phyloP scores from a whole-genome alignment of 2,113 vertebrate species.

The Athene noctua region DNA sequence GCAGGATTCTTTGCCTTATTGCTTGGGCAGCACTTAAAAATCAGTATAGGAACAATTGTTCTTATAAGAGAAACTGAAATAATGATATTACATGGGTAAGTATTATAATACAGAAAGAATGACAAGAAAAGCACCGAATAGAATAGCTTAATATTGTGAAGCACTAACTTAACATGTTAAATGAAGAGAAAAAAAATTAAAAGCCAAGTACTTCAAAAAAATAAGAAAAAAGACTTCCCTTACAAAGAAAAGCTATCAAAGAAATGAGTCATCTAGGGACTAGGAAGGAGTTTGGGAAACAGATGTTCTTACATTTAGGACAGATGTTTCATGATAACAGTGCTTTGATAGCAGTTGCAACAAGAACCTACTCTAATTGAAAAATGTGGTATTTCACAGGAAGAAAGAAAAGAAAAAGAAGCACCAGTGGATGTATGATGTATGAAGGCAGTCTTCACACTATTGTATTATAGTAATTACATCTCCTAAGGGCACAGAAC shows the following conservation, averaged over 20 bases:
- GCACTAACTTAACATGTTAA: not conserved
- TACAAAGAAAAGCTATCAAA: constrained; percentile 21
- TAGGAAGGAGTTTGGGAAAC: constrained; percentile 40
- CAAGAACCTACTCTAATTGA: constrained; percentile 41
- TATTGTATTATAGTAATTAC: not conserved
- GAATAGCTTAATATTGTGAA: not conserved
- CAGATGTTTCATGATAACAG: constrained; percentile 67
- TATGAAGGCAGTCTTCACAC: not conserved
- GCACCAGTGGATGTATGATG: not conserved
- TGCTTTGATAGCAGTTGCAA: constrained; percentile 35
- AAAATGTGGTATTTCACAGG: constrained; percentile 28
- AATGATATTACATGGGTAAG: not conserved
- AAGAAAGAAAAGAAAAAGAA: not conserved
- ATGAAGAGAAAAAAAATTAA: not conserved
- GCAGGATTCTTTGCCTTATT: not conserved
- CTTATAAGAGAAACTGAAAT: not conserved
- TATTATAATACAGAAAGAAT: not conserved
- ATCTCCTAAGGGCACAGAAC: not conserved
- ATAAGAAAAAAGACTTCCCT: not conserved
- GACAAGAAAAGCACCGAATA: not conserved
- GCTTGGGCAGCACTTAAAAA: not conserved
- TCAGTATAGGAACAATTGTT: not conserved
- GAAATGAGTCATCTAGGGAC: constrained; percentile 46
- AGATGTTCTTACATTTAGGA: constrained; percentile 61
- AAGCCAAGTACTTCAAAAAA: not conserved